Percentiles rank a stretch among this genome's conserved stretches.
Conservation (phyloP, 2,888 invertebrate species). For the Spisula solida region DNA sequence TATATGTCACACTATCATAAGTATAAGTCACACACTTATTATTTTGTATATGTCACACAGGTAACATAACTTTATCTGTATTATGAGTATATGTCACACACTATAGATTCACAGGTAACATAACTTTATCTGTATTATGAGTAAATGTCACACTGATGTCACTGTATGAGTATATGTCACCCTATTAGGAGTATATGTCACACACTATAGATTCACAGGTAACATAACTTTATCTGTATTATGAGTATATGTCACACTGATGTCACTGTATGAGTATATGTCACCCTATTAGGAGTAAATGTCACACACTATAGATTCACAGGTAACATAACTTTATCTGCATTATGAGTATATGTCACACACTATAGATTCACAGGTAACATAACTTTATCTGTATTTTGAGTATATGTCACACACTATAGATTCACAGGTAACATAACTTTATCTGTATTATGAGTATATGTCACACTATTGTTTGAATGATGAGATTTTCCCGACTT, state of each 20-base stretch:
- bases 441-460: conserved; percentile 83
- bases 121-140: conserved; percentile 84
- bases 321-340: conserved; percentile 83
- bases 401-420: conserved; percentile 81
- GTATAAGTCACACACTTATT: not conserved
- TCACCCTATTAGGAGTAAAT: too few species aligned
- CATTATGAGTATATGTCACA: conserved; percentile 62
- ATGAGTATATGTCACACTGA: not conserved
- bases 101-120: conserved; percentile 83
- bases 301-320: conserved; percentile 66
- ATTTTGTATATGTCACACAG: not conserved
- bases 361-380: conserved; percentile 78
- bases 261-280: too few species aligned
- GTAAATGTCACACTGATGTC: too few species aligned
- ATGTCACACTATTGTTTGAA: conserved; percentile 83
- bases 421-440: conserved; percentile 84
- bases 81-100: conserved; percentile 75
- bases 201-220: not conserved
- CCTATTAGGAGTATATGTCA: conserved; percentile 73
- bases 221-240: conserved; percentile 81
- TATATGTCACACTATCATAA: not conserved
- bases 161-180: not conserved
- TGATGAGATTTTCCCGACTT: conserved; percentile 84
- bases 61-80: conserved; percentile 73
- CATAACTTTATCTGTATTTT: conserved; percentile 83